Conservation (phyloP, 2,888 invertebrate species). For the Perizoma flavofasciatum region DNA sequence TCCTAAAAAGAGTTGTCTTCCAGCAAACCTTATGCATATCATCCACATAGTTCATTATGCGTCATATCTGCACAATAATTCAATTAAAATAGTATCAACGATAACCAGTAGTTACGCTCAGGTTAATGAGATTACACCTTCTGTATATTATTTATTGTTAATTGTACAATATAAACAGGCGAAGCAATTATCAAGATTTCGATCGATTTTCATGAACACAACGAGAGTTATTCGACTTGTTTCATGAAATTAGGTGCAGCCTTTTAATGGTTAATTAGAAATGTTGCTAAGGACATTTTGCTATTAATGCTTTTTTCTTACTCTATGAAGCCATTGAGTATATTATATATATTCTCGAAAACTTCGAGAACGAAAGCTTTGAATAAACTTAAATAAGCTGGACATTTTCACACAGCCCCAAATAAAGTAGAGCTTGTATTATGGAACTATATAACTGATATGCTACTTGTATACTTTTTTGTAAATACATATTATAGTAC, state of each 20-base stretch:
- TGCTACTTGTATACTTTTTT: too few species aligned
- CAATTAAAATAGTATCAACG: slow-evolving; percentile 24
- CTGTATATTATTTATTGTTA: slow-evolving; percentile 51
- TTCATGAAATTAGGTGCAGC: slow-evolving; percentile 46
- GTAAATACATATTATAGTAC: too few species aligned
- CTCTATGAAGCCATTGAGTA: too few species aligned
- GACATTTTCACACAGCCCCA: too few species aligned
- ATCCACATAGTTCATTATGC: not conserved
- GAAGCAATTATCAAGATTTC: slow-evolving; percentile 48
- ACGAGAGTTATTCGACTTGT: slow-evolving; percentile 41
- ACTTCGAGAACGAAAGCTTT: too few species aligned
- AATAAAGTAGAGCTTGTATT: too few species aligned
- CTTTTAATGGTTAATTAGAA: slow-evolving; percentile 32
- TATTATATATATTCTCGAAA: too few species aligned
- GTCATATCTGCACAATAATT: slow-evolving; percentile 23
- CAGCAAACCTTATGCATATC: too few species aligned
- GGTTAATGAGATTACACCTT: slow-evolving; percentile 48
- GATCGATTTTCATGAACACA: slow-evolving; percentile 44
- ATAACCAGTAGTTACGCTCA: slow-evolving; percentile 28
- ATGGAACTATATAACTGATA: too few species aligned
- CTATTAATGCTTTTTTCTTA: slow-evolving; percentile 6
- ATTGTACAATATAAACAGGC: slow-evolving; percentile 48
- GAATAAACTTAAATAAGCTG: too few species aligned
- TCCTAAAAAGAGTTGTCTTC: too few species aligned
- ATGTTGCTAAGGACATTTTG: slow-evolving; percentile 10